Base-by-base conservation (phyloP, 2,888 invertebrate genomes). In the Muscina levida region DNA sequence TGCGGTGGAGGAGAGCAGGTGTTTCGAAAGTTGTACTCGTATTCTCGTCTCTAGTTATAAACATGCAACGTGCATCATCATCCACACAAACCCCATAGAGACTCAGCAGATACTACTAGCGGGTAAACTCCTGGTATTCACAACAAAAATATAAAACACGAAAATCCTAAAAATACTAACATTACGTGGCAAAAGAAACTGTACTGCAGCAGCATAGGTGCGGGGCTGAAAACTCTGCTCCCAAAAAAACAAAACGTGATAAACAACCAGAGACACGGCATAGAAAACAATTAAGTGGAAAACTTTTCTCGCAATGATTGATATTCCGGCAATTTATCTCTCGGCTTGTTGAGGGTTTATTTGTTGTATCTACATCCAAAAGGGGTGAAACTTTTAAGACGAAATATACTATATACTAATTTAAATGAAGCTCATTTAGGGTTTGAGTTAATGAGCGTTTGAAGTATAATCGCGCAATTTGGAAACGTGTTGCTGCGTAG, bases 1-100 rank as follows among this genome's bases (percentile, higher is more conserved):
- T 59, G 71, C 26, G 73, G 66, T 53, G 77, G 26, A 66, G 39
- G 46, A 77, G 80, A 80, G 80, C 80, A 80, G 80, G 80, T 80
- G 80, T 71, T 77, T 77, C 71, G 37, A 72, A 74, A 59, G 70
- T 74, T 71, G n/a, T n/a, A n/a, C n/a, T n/a, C n/a, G n/a, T 68
- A n/a, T 77, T 42, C 26, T 11, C 62, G 22, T 62, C 42, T 37
- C n/a, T 62, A 1, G 13, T 17, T 39, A 31, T 31, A 31, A 31
- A 62, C 42, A 39, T 62, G 62, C 62, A 62, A 42, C 62, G 42
- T 39, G 39, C 39, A 62, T n/a, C n/a, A n/a, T n/a, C n/a, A n/a
- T 19, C 10, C 62, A 62, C 59, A 72, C 53, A 57, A 15, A 74
- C 6, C 56, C 2, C n/a, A 46, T 11, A 77, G 51, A 37, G n/a